A percentile compares a stretch with the other conserved stretches of the same genome.
Evolutionary conservation across 2,113 vertebrate genomes (phyloP).

Genomic region (Calidris pygmaea): DNA sequence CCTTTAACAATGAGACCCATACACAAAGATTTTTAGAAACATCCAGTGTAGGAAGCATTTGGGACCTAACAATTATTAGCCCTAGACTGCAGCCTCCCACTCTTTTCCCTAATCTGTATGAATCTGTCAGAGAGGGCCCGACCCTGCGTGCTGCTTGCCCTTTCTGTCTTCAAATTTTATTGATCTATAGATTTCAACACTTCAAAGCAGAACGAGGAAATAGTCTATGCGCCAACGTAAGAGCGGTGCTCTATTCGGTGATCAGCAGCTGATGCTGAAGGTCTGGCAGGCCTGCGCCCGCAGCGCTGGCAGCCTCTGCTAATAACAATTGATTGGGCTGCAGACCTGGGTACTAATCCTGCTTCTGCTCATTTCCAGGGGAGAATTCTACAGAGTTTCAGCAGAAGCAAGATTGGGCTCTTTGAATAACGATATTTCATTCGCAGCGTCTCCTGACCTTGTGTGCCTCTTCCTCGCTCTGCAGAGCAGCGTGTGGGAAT

Average conservation of each 20-base stretch:
- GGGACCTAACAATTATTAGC: neutral
- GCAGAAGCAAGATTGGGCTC: neutral
- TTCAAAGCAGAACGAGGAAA: neutral
- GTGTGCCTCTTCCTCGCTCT: neutral
- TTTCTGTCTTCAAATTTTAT: neutral
- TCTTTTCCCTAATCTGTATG: neutral
- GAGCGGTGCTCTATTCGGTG: neutral
- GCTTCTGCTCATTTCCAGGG: neutral
- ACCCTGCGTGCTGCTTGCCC: neutral
- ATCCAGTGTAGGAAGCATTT: neutral
- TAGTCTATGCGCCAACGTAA: neutral
- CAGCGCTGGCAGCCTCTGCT: neutral
- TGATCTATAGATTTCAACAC: neutral
- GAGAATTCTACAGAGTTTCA: neutral
- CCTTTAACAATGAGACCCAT: neutral
- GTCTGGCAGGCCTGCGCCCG: fast-evolving
- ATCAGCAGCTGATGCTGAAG: neutral
- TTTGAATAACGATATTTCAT: neutral
- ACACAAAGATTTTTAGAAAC: neutral
- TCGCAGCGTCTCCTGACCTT: neutral
- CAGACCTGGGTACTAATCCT: neutral
- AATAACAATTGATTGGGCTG: neutral
- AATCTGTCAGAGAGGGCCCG: neutral
- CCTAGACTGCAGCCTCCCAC: neutral
- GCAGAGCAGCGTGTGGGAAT: neutral